Conservation (phyloP, 2,797 vertebrate genomes). For the Echeneis naucrates region DNA sequence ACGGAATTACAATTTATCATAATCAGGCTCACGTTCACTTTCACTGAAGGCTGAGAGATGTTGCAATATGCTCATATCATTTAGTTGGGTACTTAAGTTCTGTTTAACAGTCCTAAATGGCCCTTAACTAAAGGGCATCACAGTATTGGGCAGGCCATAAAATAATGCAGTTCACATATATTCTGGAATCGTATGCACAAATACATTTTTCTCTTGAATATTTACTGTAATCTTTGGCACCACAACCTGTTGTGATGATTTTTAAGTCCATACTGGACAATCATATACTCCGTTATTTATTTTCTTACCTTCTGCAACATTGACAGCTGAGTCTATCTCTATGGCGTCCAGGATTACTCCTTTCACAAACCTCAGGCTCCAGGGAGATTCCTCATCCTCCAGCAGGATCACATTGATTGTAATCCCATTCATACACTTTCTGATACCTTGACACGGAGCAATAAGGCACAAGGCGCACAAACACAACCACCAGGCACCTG, state of each 20-base stretch:
- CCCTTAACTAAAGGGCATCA: neutral
- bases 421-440: slow-evolving; percentile 62
- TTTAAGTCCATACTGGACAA: neutral
- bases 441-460: neutral
- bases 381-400: slow-evolving; percentile 85
- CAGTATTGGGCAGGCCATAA: neutral
- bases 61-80: neutral
- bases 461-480: slow-evolving; percentile 44
- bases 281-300: neutral
- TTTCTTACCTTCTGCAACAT: slow-evolving; percentile 64
- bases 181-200: neutral
- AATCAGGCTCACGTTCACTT: neutral
- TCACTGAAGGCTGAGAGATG: neutral
- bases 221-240: neutral
- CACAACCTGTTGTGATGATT: neutral
- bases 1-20: neutral
- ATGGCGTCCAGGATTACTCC: slow-evolving; percentile 81
- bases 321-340: slow-evolving; percentile 56
- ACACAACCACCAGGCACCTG: slow-evolving; percentile 37
- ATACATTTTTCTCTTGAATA: neutral
- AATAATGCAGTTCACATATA: neutral
- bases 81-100: neutral
- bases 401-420: slow-evolving; percentile 91
- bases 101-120: neutral
- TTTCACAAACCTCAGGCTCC: slow-evolving; percentile 78